Percentiles rank a stretch among this genome's conserved stretches.
These are phyloP conservation scores for Drosophila mojavensis DNA, from an alignment of 1,140 invertebrate species.

Conservation along the genomic window DNA sequence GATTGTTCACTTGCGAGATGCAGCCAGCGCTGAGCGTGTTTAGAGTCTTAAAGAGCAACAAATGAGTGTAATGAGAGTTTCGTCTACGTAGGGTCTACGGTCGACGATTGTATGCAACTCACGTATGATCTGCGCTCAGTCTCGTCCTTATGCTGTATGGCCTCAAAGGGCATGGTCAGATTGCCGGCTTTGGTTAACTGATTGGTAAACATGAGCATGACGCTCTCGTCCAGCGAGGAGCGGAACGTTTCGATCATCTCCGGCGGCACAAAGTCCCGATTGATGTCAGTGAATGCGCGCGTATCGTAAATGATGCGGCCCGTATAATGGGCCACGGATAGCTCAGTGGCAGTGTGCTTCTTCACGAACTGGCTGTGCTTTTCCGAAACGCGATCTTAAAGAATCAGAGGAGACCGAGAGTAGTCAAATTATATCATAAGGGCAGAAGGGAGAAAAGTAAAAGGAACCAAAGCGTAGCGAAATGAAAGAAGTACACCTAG, in stretches of 20 bases:
- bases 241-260: conserved; percentile 94
- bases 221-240: conserved; percentile 88
- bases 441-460: too few species aligned
- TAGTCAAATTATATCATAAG: neutral
- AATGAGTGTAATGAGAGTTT: conserved; percentile 32
- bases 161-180: conserved; percentile 85
- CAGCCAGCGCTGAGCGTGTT: conserved; percentile 90
- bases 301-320: conserved; percentile 93
- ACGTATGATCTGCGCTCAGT: conserved; percentile 73
- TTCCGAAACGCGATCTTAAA: conserved; percentile 85
- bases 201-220: conserved; percentile 93
- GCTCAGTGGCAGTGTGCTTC: conserved; percentile 87
- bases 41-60: conserved; percentile 85
- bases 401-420: neutral
- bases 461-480: too few species aligned
- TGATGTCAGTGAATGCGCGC: conserved; percentile 92
- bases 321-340: conserved; percentile 93
- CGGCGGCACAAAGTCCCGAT: conserved; percentile 93
- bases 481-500: too few species aligned
- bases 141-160: conserved; percentile 75
- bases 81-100: neutral
- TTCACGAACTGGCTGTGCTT: conserved; percentile 87
- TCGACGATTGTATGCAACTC: conserved; percentile 1
- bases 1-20: conserved; percentile 91
- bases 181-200: conserved; percentile 94